Evolutionary conservation across 2,888 invertebrate species (phyloP), one percentile per base, ranked within the genome.

Genomic region (Cetonia aurata): DNA sequence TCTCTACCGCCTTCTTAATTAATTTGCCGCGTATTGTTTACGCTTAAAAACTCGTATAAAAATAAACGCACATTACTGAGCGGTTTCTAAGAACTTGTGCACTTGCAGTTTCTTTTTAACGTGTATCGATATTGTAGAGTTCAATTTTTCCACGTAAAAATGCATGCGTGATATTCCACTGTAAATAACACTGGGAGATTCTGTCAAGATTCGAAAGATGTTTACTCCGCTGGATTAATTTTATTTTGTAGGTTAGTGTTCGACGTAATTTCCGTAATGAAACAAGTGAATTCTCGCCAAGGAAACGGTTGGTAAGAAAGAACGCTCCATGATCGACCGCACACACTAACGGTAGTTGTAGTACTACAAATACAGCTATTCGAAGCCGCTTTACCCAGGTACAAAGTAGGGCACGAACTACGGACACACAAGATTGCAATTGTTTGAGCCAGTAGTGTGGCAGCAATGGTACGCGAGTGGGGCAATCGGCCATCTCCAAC

Each of bases 381-480:
- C 76, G 73, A 71, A 72, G 80, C 70, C 73, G 77, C 78, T 79
- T 81, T 79, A 80, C 79, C 80, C 83, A 83, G 83, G 84, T 83
- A 80, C 79, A 83, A 85, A 85, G 84, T 85, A 84, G 85, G 85
- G 81, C 84, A 83, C 81, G 76, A 79, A 84, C 84, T 84, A 72
- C 79, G 33, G 79, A 76, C 71, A 72, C 73, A 68, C 78, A 77
- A 76, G 79, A 75, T 75, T 77, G 80, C 77, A 78, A 77, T 80
- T 73, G 75, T 76, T 78, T 77, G 78, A 76, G 73, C 79, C 78
- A 76, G 77, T 73, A 76, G 74, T 70, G 71, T 70, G 71, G 73
- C 74, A 70, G 74, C 69, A 75, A 66, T 72, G 65, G 33, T 52
- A n/a, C 41, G 19, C 67, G 68, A 73, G 66, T 72, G 72, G 72